A percentile compares a stretch with the other conserved stretches of the same genome.
These are phyloP conservation scores for Phoenicopterus ruber DNA, from an alignment of 2,113 vertebrate species.

Conservation along the genomic window DNA sequence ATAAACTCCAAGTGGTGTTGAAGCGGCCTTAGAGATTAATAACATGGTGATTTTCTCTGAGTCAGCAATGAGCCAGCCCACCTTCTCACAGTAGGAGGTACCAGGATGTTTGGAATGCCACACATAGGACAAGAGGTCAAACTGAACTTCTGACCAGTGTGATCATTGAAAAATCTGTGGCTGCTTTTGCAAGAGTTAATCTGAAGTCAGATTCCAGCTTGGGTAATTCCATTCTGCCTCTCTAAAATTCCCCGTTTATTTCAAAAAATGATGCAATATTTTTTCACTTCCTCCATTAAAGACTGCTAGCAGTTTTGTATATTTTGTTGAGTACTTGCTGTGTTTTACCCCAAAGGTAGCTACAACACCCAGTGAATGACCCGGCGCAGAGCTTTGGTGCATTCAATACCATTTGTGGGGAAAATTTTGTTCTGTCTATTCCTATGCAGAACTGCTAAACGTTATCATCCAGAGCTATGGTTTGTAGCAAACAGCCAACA, in stretches of 20 bases:
- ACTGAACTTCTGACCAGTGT: not conserved
- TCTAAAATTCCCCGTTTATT: slow-evolving; percentile 61
- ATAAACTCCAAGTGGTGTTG: not conserved
- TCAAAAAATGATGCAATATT: slow-evolving; percentile 42
- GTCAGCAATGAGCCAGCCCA: not conserved
- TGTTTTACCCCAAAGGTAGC: not conserved
- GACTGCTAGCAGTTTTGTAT: not conserved
- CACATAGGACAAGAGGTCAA: not conserved
- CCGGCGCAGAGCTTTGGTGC: not conserved
- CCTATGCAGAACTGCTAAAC: not conserved
- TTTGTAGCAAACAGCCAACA: not conserved
- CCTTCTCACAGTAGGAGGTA: not conserved
- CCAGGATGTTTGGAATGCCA: not conserved
- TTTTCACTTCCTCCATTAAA: slow-evolving; percentile 50
- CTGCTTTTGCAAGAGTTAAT: slow-evolving; percentile 48
- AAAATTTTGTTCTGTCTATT: not conserved
- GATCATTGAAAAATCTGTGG: not conserved
- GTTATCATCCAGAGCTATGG: not conserved
- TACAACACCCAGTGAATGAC: not conserved
- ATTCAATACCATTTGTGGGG: not conserved
- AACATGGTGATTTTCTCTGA: not conserved
- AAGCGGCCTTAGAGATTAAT: not conserved
- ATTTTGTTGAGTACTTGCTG: not conserved
- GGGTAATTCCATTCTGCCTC: slow-evolving; percentile 64
- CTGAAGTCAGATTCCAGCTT: slow-evolving; percentile 18